phyloP scores from a whole-genome alignment of 2,797 vertebrate species.

The Gastrophryne carolinensis region DNA sequence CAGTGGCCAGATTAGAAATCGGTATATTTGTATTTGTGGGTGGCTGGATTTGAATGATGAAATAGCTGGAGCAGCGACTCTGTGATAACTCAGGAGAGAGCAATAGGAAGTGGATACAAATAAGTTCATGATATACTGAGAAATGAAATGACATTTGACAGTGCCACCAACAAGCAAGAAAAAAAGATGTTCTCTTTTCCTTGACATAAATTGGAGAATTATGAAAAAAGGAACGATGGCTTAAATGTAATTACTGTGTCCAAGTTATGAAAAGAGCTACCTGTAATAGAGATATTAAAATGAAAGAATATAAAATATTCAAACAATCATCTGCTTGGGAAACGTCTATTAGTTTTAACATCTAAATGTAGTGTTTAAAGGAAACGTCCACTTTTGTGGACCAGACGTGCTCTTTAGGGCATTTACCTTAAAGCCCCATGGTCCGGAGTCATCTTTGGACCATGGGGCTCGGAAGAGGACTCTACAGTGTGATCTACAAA shows the following conservation, averaged over 20 bases:
- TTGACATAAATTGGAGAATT: not conserved
- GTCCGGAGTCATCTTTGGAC: too few relatives aligned
- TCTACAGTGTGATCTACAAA: too few relatives aligned
- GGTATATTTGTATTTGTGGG: constrained; percentile 8
- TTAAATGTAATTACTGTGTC: not conserved
- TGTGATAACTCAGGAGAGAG: not conserved
- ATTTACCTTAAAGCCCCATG: too few relatives aligned
- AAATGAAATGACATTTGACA: not conserved
- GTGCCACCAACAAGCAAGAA: not conserved
- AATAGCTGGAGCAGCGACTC: constrained; percentile 3
- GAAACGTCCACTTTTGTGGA: too few relatives aligned
- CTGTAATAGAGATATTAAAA: too few relatives aligned
- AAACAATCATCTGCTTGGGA: too few relatives aligned
- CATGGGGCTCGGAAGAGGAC: too few relatives aligned
- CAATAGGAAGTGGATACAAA: not conserved
- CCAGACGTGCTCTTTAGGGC: too few relatives aligned
- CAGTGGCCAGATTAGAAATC: not conserved
- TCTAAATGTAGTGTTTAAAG: too few relatives aligned
- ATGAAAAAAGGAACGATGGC: not conserved
- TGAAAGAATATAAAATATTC: too few relatives aligned
- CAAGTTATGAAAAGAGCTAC: too few relatives aligned
- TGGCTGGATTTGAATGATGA: not conserved
- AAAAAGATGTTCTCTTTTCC: not conserved
- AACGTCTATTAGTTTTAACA: too few relatives aligned
- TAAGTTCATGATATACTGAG: not conserved